phyloP scores from a whole-genome alignment of 1,140 invertebrate species.

The Diachasma alloeum region DNA sequence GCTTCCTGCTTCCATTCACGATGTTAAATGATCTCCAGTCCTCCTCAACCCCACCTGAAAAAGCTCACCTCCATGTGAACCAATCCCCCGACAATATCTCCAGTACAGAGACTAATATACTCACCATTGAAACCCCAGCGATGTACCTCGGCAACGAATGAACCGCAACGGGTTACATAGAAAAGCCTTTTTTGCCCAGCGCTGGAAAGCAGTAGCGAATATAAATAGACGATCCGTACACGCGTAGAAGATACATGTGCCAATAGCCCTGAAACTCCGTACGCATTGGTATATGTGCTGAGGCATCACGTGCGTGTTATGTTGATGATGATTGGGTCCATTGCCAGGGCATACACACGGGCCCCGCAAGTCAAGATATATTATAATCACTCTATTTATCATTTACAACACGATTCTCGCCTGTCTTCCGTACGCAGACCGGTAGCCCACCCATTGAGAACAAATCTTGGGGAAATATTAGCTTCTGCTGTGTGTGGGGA shows the following conservation, averaged over 20 bases:
- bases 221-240: constrained; percentile 8
- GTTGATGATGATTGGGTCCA: constrained; percentile 52
- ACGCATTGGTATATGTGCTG: background rate
- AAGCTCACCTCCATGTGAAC: too few species aligned
- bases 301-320: constrained; percentile 19
- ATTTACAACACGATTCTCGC: constrained; percentile 44
- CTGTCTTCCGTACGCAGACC: constrained; percentile 35
- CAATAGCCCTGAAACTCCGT: background rate
- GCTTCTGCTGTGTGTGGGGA: background rate
- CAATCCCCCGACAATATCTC: too few species aligned
- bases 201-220: background rate
- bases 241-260: constrained; percentile 34
- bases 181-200: background rate
- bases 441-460: constrained; percentile 46
- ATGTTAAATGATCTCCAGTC: too few species aligned
- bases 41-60: too few species aligned
- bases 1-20: too few species aligned
- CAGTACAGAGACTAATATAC: too few species aligned
- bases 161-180: background rate
- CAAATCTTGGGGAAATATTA: constrained; percentile 24
- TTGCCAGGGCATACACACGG: constrained; percentile 33
- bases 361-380: constrained; percentile 20
- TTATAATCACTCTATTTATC: constrained; percentile 59
- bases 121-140: too few species aligned
- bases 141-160: background rate